Evolutionary conservation across 2,888 invertebrate genomes (phyloP), one percentile per base, ranked within the genome.

Genomic region (Metellina segmentata): DNA sequence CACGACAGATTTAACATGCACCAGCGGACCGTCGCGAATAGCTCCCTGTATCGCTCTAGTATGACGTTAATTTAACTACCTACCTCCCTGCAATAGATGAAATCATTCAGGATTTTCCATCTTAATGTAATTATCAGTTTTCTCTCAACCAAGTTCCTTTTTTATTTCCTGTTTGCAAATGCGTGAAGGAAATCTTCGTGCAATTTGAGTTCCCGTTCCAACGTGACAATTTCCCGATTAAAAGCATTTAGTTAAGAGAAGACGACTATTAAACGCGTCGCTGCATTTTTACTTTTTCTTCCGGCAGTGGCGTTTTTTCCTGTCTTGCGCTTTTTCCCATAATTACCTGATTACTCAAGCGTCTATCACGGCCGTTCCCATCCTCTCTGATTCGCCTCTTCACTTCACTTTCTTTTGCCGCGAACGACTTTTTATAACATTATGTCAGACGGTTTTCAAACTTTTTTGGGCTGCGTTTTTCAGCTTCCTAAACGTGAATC

Each of bases 321-420:
- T 61, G 61, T 61, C 61, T 9, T 61, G 61, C 61, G 6, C 61
- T 1, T 34, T 61, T 61, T 61, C 61, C 61, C 61, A 61, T 61
- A 61, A 61, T 61, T 61, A 61, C 61, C 61, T 61, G 61, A 61
- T 61, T 61, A 61, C 61, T 61, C 61, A 61, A 61, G 61, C 61
- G 61, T 61, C 61, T 61, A 61, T 61, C 61, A 61, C 61, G 61
- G 61, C 61, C 13, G 16, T 34, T 34, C 34, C 34, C 34, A 61
- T 61, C 61, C 61, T 61, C 9, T 16, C 13, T 16, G 13, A 16
- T 61, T 61, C 61, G 9, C 16, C 61, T 61, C 61, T 61, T 61
- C 61, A 9, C 61, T 61, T 61, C 61, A 61, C 61, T 61, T 61
- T 61, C 61, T 61, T 61, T 61, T 61, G 61, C 13, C 9, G 11